phyloP scores from a whole-genome alignment of 2,113 vertebrate genomes.

The Burhinus bistriatus region DNA sequence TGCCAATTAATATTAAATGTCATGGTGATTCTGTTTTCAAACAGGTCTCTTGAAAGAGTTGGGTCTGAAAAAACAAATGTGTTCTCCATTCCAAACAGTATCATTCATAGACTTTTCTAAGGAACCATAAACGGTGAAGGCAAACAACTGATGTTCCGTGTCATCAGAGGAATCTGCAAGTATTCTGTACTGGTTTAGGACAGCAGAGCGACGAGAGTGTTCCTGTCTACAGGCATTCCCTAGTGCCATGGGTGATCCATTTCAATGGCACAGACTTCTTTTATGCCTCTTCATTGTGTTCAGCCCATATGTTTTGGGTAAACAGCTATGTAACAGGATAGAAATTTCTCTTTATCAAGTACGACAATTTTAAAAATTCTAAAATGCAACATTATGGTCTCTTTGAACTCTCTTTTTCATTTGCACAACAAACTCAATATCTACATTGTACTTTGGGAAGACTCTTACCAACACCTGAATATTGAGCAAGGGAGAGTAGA shows the following conservation, averaged over 20 bases:
- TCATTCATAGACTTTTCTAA: neutral
- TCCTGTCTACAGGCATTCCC: neutral
- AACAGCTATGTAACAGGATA: neutral
- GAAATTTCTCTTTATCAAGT: neutral
- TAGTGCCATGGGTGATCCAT: neutral
- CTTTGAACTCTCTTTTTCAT: neutral
- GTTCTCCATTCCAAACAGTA: neutral
- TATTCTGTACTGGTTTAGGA: neutral
- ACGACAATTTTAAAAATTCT: neutral
- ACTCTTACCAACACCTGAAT: neutral
- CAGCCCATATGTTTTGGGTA: neutral
- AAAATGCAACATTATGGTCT: neutral
- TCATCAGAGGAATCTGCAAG: neutral
- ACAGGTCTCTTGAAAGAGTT: neutral
- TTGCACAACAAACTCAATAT: neutral
- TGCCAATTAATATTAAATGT: neutral
- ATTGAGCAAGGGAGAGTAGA: neutral
- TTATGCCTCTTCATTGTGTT: neutral
- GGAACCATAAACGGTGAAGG: neutral
- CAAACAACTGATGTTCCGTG: neutral
- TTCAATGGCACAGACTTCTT: neutral
- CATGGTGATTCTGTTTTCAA: neutral
- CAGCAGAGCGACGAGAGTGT: neutral
- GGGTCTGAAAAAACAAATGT: neutral
- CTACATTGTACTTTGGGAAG: neutral